Percentiles rank a stretch among this genome's conserved stretches.
Conservation (phyloP, 2,113 vertebrate genomes). For the Salvelinus fontinalis region DNA sequence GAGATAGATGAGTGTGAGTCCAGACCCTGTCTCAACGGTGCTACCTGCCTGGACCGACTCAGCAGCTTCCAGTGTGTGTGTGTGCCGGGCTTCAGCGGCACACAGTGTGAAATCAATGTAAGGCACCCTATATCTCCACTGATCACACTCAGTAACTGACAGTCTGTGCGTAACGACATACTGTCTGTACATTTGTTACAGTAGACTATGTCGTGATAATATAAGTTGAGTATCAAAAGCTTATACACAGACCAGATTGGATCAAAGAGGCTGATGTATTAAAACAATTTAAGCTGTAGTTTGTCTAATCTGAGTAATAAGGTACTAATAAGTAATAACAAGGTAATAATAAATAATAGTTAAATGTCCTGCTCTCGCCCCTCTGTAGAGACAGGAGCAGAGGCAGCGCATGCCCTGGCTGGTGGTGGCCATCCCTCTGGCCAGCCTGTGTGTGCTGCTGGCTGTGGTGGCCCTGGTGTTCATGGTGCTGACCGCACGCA, state of each 20-base stretch:
- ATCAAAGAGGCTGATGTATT: neutral
- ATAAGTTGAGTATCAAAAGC: neutral
- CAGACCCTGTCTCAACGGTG: constrained; percentile 89
- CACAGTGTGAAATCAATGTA: constrained; percentile 84
- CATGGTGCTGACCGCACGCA: constrained; percentile 87
- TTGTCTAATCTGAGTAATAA: neutral
- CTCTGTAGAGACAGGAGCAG: constrained; percentile 79
- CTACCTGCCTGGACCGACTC: constrained; percentile 81
- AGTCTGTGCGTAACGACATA: too few species aligned
- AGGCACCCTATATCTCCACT: constrained; percentile 52
- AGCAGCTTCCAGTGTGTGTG: constrained; percentile 86
- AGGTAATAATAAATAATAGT: too few species aligned
- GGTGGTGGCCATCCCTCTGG: constrained; percentile 87
- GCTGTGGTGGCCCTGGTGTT: constrained; percentile 84
- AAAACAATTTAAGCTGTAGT: too few species aligned
- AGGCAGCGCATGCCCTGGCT: constrained; percentile 81
- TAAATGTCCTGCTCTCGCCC: constrained; percentile 18
- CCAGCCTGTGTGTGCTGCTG: constrained; percentile 84
- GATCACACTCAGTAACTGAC: neutral
- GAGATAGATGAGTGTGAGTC: constrained; percentile 83
- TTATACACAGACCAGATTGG: neutral
- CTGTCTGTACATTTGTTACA: neutral
- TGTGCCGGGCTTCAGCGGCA: constrained; percentile 79
- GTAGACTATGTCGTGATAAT: neutral
- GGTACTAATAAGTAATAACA: neutral